These are phyloP conservation scores for Himalopsyche anomala DNA, from an alignment of 2,888 invertebrate species.

Conservation along the genomic window DNA sequence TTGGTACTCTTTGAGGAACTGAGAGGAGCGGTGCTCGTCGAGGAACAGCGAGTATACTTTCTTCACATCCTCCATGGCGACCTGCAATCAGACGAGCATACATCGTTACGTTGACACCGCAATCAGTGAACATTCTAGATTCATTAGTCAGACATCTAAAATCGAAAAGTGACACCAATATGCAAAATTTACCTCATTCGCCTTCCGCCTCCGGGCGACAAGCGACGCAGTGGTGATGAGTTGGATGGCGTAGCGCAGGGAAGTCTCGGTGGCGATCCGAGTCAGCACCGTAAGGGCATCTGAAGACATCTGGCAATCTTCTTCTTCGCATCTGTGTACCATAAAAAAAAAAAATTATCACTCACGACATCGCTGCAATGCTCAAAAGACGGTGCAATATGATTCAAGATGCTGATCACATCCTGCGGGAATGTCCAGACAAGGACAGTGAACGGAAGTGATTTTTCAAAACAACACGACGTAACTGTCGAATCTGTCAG, in stretches of 20 bases:
- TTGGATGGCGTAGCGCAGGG: conserved; percentile 97
- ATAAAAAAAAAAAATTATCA: not conserved
- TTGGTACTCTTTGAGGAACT: conserved; percentile 96
- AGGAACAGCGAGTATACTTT: conserved; percentile 96
- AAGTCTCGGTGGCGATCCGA: conserved; percentile 94
- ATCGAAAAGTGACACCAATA: too few relatives aligned
- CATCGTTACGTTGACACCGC: too few relatives aligned
- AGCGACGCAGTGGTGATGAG: conserved; percentile 96
- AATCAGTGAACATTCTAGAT: too few relatives aligned
- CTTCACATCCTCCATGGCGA: conserved; percentile 93
- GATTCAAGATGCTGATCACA: too few relatives aligned
- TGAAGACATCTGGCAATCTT: conserved; percentile 95
- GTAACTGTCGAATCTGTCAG: too few relatives aligned
- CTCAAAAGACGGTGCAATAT: too few relatives aligned
- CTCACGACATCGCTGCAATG: too few relatives aligned
- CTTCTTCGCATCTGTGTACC: conserved; percentile 91
- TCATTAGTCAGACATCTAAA: too few relatives aligned
- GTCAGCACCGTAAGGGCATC: conserved; percentile 95
- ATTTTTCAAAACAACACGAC: too few relatives aligned
- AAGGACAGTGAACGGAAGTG: too few relatives aligned
- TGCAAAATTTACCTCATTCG: conserved; percentile 80
- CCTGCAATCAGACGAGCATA: conserved; percentile 71
- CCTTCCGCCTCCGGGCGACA: conserved; percentile 94
- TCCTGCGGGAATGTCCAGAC: too few relatives aligned
- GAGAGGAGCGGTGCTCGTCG: conserved; percentile 94